phyloP scores from a whole-genome alignment of 2,113 vertebrate genomes.

The Pseudois nayaur region DNA sequence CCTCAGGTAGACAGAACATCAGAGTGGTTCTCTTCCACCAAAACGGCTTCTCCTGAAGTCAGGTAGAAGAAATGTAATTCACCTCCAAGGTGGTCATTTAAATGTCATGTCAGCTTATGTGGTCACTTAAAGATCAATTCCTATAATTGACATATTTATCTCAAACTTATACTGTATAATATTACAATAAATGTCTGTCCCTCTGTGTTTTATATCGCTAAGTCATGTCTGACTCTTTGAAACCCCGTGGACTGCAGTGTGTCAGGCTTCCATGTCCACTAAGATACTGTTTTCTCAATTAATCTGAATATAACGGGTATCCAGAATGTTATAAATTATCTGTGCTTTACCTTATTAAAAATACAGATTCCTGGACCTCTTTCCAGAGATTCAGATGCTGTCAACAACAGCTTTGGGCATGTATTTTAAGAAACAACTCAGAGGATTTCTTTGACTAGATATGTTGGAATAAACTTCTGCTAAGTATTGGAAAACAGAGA shows the following conservation, averaged over 20 bases:
- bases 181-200: background rate
- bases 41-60: background rate
- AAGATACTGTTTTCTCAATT: background rate
- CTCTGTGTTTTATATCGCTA: background rate
- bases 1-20: background rate
- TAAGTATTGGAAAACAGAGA: background rate
- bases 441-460: background rate
- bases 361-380: background rate
- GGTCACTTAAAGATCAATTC: background rate
- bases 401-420: background rate
- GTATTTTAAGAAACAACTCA: background rate
- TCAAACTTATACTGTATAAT: background rate
- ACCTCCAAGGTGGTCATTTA: background rate
- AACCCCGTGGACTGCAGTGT: background rate
- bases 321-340: background rate
- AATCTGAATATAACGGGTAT: background rate
- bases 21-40: background rate
- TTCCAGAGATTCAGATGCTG: background rate
- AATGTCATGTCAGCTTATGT: background rate
- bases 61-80: background rate
- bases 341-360: background rate
- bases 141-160: background rate
- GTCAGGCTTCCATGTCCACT: background rate
- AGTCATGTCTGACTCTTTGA: background rate
- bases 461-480: background rate